Percentiles rank a stretch among this genome's conserved stretches.
Conservation (phyloP, 2,888 invertebrate species). For the Sphinx pinastri region DNA sequence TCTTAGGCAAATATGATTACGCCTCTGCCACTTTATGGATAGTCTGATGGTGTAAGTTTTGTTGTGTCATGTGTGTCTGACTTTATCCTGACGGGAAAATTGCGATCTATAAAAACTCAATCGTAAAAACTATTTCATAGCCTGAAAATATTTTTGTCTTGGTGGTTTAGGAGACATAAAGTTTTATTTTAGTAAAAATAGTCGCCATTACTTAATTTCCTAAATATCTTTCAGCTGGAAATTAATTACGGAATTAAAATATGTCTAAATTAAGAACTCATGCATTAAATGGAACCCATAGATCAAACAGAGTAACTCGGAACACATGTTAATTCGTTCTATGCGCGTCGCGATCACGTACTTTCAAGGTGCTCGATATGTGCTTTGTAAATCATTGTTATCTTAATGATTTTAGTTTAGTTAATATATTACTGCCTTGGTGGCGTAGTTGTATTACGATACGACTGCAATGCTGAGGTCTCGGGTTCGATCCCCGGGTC, state of each 20-base stretch:
- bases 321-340: constrained; percentile 60
- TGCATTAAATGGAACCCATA: background rate
- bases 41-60: background rate
- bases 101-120: too few relatives aligned
- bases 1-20: constrained; percentile 1
- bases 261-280: background rate
- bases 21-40: background rate
- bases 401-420: constrained; percentile 52
- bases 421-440: too few relatives aligned
- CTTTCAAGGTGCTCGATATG: constrained; percentile 50
- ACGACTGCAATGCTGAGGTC: too few relatives aligned
- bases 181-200: too few relatives aligned
- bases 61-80: background rate
- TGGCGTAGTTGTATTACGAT: too few relatives aligned
- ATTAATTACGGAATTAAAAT: background rate
- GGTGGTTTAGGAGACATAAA: too few relatives aligned
- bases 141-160: too few relatives aligned
- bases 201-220: background rate
- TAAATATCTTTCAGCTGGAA: background rate
- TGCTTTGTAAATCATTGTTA: constrained; percentile 59
- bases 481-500: too few relatives aligned
- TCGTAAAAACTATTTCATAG: too few relatives aligned
- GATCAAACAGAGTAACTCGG: constrained; percentile 32
- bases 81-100: too few relatives aligned
- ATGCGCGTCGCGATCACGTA: constrained; percentile 54